Evolutionary conservation across 2,113 vertebrate species (phyloP), one percentile per base, ranked within the genome.

Genomic region (Gnathonemus echidnorhynchus): DNA sequence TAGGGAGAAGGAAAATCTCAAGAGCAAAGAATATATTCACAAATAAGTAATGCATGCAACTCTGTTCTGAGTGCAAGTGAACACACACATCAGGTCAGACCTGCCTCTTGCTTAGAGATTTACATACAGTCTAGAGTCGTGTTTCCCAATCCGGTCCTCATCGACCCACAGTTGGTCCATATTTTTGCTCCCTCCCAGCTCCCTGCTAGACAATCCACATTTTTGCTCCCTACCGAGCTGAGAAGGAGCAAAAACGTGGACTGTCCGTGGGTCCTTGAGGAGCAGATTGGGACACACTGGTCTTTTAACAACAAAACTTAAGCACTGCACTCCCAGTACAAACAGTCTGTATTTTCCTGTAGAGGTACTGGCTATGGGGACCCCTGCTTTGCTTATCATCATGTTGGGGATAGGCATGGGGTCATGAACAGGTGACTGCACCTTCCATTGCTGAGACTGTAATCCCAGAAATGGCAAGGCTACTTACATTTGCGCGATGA

Each of bases 1-100:
- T 95, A 94, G 95, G 95, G 95, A 95, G 95, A 95, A 96, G 96
- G 95, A 95, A 96, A 96, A 96, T 96, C 95, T 93, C 95, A 96
- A 95, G 95, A 95, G 94, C 93, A 89, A 93, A 93, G 94, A 94
- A 95, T 93, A 93, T 92, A 95, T 93, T 92, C 89, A 89, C 62
- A 92, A 94, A 96, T 95, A 94, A 95, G 96, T 96, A 94, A 96
- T 96, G 96, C 95, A 95, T 95, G 94, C 49, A 91, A 90, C 90
- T 94, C 92, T 93, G 92, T 94, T 94, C 94, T 93, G 90, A 93
- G 93, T 94, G 92, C 93, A 91, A 94, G 94, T 94, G 93, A 91
- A 93, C 94, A 93, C 77, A 88, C 93, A 93, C 93, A 94, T 92
- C 93, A 46, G 21, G 91, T 91, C 90, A 92, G 92, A 91, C 93